A percentile compares a stretch with the other conserved stretches of the same genome.
These are phyloP conservation scores for Nannoperca australis DNA, from an alignment of 2,797 vertebrate species.

Conservation along the genomic window DNA sequence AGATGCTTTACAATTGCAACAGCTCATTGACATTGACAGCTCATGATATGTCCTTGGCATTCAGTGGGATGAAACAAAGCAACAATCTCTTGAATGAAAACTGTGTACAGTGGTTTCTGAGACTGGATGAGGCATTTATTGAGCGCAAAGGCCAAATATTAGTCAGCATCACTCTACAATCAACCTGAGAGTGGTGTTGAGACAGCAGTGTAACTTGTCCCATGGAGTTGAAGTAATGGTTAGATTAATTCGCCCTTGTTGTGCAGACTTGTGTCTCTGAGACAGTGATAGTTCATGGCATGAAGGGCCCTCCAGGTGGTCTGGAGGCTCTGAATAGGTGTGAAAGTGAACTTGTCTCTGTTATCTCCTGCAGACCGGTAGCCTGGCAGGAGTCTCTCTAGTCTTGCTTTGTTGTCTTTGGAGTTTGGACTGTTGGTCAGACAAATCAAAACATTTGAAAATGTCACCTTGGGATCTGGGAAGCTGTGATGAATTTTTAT, in stretches of 20 bases:
- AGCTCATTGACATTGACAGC: not conserved
- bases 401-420: not conserved
- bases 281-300: not conserved
- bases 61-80: constrained; percentile 13
- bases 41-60: constrained; percentile 9
- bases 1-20: not conserved
- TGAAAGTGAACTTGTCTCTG: constrained; percentile 1
- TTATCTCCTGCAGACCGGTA: not conserved
- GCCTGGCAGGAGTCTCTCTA: not conserved
- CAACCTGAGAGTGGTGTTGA: too few relatives aligned
- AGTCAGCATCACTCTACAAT: not conserved
- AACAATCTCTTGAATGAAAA: not conserved
- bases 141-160: constrained; percentile 12
- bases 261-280: not conserved
- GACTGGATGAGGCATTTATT: not conserved
- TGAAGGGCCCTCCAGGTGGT: constrained; percentile 5
- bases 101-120: not conserved
- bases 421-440: not conserved
- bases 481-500: not conserved
- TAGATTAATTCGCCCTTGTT: not conserved
- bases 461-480: not conserved
- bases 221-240: not conserved
- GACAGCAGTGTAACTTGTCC: not conserved
- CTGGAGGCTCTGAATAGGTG: constrained; percentile 9
- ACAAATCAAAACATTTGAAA: not conserved